Evolutionary conservation across 2,113 vertebrate genomes (phyloP), one percentile per base, ranked within the genome.

Genomic region (Ellobius talpinus): DNA sequence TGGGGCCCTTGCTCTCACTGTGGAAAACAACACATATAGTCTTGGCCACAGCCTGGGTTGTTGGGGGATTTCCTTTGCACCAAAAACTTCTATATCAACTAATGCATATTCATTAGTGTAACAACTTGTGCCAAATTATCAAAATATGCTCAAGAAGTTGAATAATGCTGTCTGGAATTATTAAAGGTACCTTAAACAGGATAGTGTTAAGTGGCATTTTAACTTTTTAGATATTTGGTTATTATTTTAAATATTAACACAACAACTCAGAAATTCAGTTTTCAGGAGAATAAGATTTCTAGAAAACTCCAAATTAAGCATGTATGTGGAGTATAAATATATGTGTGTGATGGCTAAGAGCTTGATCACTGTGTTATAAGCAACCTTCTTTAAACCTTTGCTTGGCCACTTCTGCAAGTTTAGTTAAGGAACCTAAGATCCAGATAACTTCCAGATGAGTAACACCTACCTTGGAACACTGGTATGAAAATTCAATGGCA

Each of bases 231-330:
- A 58, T 21, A 72, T 92, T 92, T 82, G 26, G 61, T 90, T 17
- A 93, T 6, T 70, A 31, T 82, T 92, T 96, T 82, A 96, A 70
- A 77, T 70, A 77, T 21, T 72, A 93, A 63, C 12, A 70, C 7
- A 93, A 10, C 21, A 87, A 79, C 47, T 92, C 79, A 47, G n/a
- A 89, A 92, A 89, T 61, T 73, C 39, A 10, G 3, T 26, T 52
- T 36, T 88, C 3, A 79, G 45, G 24, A 85, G 81, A 66, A 89
- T 68, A 19, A n/a, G 39, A 94, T 70, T 92, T 94, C 23, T 10
- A 61, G 50, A 90, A 91, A 70, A 16, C 1, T 58, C 26, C 63
- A 74, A 76, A 76, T 76, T 78, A 70, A 33, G 12, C 50, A 8
- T 42, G 21, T 79, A 16, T 87, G 16, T 4, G 13, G 7, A 73